phyloP scores from a whole-genome alignment of 2,888 invertebrate species.

The Scaptomyza reducta region DNA sequence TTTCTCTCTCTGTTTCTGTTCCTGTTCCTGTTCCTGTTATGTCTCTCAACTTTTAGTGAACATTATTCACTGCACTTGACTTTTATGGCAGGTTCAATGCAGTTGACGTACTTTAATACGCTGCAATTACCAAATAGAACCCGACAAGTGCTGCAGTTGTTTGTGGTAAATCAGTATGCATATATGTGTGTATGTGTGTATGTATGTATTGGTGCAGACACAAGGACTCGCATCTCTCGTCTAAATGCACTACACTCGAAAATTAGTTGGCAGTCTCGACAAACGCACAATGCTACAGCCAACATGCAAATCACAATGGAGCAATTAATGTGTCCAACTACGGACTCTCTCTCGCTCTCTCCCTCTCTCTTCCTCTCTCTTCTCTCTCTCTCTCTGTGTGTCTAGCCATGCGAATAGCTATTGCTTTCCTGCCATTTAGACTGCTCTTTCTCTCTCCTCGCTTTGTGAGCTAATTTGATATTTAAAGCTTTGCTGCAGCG shows the following conservation, averaged over 20 bases:
- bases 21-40: too few species aligned
- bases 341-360: too few species aligned
- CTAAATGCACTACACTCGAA: slow-evolving; percentile 18
- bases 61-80: slow-evolving; percentile 11
- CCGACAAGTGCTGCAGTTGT: slow-evolving; percentile 54
- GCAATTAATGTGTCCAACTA: slow-evolving; percentile 68
- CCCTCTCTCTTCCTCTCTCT: too few species aligned
- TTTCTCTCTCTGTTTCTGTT: too few species aligned
- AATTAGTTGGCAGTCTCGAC: slow-evolving; percentile 15
- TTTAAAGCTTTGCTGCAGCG: slow-evolving; percentile 52
- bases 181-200: too few species aligned
- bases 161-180: slow-evolving; percentile 34
- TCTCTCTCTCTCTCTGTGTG: slow-evolving; percentile 17
- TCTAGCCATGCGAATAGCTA: slow-evolving; percentile 60
- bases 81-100: slow-evolving; percentile 28
- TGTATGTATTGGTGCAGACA: slow-evolving; percentile 4
- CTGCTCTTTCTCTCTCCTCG: not conserved
- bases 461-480: slow-evolving; percentile 56
- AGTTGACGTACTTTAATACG: slow-evolving; percentile 28
- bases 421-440: slow-evolving; percentile 13
- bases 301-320: slow-evolving; percentile 67
- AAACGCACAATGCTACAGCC: slow-evolving; percentile 2
- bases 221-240: slow-evolving; percentile 16
- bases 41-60: slow-evolving; percentile 7
- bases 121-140: slow-evolving; percentile 38